These are phyloP conservation scores for Drosophila peninsularis DNA, from an alignment of 2,888 invertebrate genomes.

Conservation along the genomic window DNA sequence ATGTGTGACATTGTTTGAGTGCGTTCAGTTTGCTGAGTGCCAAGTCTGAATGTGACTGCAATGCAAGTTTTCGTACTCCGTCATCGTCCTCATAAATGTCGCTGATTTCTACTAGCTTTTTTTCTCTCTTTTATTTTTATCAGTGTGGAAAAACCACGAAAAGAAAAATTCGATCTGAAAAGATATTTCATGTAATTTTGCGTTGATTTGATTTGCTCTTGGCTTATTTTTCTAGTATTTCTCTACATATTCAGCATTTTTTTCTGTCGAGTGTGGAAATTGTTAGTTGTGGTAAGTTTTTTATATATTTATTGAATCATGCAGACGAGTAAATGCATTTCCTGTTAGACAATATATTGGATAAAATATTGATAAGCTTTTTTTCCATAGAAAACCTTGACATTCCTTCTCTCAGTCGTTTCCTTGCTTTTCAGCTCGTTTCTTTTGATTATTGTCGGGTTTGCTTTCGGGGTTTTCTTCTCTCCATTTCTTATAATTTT, in stretches of 20 bases:
- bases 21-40: constrained; percentile 26
- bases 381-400: constrained; percentile 1
- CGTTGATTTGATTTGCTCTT: constrained; percentile 42
- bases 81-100: constrained; percentile 67
- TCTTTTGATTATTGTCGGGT: neutral
- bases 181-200: constrained; percentile 33
- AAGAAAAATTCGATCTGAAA: constrained; percentile 21
- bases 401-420: too few relatives aligned
- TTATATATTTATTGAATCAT: constrained; percentile 3
- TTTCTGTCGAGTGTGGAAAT: constrained; percentile 1
- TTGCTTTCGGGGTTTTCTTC: neutral
- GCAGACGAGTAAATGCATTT: constrained; percentile 1
- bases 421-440: neutral
- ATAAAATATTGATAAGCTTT: neutral
- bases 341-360: neutral
- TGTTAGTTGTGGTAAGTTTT: neutral
- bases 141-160: constrained; percentile 1
- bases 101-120: constrained; percentile 8
- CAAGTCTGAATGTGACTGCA: constrained; percentile 51
- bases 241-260: constrained; percentile 9
- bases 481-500: constrained; percentile 56
- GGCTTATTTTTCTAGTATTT: constrained; percentile 18
- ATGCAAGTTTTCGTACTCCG: constrained; percentile 54
- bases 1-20: constrained; percentile 48
- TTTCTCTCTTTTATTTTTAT: neutral